These are phyloP conservation scores for Dromiciops gliroides DNA, from an alignment of 2,113 vertebrate genomes.

Conservation along the genomic window DNA sequence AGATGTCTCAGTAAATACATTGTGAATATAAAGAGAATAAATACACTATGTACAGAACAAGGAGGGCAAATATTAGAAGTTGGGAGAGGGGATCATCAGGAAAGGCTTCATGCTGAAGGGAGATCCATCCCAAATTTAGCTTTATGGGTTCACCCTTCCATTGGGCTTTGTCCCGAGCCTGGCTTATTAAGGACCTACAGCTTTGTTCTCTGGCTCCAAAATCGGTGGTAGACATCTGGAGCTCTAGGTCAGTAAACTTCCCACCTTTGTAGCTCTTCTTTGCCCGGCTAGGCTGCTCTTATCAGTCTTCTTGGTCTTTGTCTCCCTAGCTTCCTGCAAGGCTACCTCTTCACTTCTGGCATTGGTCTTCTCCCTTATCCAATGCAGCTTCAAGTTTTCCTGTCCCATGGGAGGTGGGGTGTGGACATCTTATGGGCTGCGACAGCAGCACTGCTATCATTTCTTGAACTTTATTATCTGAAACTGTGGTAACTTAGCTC, in stretches of 20 bases:
- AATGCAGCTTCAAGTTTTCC: background rate
- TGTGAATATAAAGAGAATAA: background rate
- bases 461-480: no score
- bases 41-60: background rate
- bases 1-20: background rate
- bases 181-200: background rate
- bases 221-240: background rate
- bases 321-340: background rate
- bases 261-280: background rate
- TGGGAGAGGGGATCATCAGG: background rate
- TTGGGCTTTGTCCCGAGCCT: background rate
- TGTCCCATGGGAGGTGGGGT: no score
- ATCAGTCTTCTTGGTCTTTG: background rate
- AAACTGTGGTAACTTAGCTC: no score
- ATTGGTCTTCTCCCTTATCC: background rate
- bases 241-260: background rate
- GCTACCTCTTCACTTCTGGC: background rate
- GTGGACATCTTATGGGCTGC: no score
- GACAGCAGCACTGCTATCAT: no score
- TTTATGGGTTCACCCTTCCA: background rate
- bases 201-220: background rate
- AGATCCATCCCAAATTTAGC: background rate
- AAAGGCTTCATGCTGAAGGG: background rate
- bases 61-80: background rate
- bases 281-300: background rate